Evolutionary conservation across 2,113 vertebrate species (phyloP), one percentile per base, ranked within the genome.

Genomic region (Probosciger aterrimus): DNA sequence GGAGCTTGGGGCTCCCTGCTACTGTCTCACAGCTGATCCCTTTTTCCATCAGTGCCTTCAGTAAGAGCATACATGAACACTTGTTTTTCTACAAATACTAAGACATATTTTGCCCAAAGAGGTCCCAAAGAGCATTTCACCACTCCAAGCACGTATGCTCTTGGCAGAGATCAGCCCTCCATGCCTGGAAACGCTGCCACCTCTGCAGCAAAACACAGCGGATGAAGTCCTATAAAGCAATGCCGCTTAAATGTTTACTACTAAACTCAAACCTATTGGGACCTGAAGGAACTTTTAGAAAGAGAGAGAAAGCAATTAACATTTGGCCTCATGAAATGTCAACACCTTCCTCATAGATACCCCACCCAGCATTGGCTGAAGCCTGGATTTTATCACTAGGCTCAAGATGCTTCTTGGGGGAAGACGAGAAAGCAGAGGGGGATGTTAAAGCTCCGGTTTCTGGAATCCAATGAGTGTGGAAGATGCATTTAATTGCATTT

Each of bases 381-480:
- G 75, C 44, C 67, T 86, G 67, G 18, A 75, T 93, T 94, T 94
- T 92, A 83, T 95, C 92, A 88, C 53, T 25, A 60, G 46, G 55
- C 39, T 93, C 16, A 60, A 78, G 71, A 81, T 74, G 43, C n/a
- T 92, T 90, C 60, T 78, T 65, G 23, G 19, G 53, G 60, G 27
- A 88, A 52, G 88, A 92, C 55, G n/a, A 55, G 49, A 77, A 86
- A 81, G 49, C 3, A 3, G 37, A 69, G 31, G 3, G 55, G 20
- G 22, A 8, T n/a, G 31, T 55, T 67, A 88, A 80, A 63, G 33
- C 75, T 69, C 79, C 0, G 0, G 28, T 85, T 95, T 49, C 87
- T 50, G 85, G 85, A 97, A 95, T 8, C 33, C 28, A 88, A 1
- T n/a, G 43, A 60, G 9, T 41, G 33, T 43, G 46, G 79, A 82